A percentile compares a stretch with the other conserved stretches of the same genome.
phyloP scores from a whole-genome alignment of 2,888 invertebrate genomes.

The Agrotis clavis region DNA sequence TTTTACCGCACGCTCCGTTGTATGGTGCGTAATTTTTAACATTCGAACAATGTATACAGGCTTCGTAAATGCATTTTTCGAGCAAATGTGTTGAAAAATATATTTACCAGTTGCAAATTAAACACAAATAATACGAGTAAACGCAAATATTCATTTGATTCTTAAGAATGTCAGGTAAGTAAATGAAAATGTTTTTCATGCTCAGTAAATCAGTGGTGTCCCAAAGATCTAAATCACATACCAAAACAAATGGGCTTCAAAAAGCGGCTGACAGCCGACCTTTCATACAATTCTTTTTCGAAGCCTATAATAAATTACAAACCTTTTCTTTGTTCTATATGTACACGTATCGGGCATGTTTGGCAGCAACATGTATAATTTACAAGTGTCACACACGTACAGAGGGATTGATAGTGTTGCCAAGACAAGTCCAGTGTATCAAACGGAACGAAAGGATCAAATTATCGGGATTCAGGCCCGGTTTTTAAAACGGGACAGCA shows the following conservation, averaged over 20 bases:
- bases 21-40: too few relatives aligned
- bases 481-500: too few relatives aligned
- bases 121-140: too few relatives aligned
- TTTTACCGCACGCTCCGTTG: too few relatives aligned
- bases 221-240: not conserved
- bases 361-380: slow-evolving; percentile 65
- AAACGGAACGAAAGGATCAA: too few relatives aligned
- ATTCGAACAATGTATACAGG: too few relatives aligned
- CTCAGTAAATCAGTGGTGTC: slow-evolving; percentile 22
- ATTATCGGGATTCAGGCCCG: too few relatives aligned
- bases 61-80: too few relatives aligned
- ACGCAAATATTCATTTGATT: not conserved
- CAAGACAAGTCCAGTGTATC: too few relatives aligned
- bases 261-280: slow-evolving; percentile 20
- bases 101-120: not conserved
- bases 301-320: slow-evolving; percentile 59
- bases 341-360: slow-evolving; percentile 60
- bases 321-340: slow-evolving; percentile 55
- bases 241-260: slow-evolving; percentile 24
- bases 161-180: not conserved
- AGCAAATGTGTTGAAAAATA: too few relatives aligned
- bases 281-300: slow-evolving; percentile 50
- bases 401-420: slow-evolving; percentile 24
- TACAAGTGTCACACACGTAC: slow-evolving; percentile 59
- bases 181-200: slow-evolving; percentile 1